These are phyloP conservation scores for Formica aserva DNA, from an alignment of 2,888 invertebrate species.

Conservation along the genomic window DNA sequence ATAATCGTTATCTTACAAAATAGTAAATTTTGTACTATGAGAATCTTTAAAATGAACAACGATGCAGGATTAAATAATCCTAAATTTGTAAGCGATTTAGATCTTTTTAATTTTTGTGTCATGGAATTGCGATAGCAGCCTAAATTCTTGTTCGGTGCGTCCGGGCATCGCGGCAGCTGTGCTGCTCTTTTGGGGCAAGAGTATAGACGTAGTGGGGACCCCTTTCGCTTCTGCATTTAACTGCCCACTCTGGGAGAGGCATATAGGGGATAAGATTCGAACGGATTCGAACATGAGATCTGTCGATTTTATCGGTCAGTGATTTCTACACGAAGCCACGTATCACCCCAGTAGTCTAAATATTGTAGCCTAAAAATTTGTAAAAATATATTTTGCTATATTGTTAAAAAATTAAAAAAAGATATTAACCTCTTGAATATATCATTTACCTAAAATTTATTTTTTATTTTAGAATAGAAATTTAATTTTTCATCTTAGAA, in stretches of 20 bases:
- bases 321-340: too few relatives aligned
- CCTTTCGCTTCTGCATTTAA: too few relatives aligned
- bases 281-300: too few relatives aligned
- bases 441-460: neutral
- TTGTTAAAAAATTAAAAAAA: neutral
- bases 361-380: neutral
- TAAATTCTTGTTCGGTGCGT: neutral
- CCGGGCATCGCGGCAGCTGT: too few relatives aligned
- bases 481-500: neutral
- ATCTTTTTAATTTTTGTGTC: neutral
- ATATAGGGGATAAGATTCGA: too few relatives aligned
- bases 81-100: neutral
- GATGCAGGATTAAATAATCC: neutral
- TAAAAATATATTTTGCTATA: slow-evolving; percentile 20
- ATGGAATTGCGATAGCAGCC: neutral
- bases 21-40: neutral
- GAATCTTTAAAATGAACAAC: neutral
- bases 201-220: too few relatives aligned
- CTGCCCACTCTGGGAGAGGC: too few relatives aligned
- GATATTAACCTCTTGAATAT: neutral
- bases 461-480: neutral
- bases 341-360: neutral
- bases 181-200: too few relatives aligned
- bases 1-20: neutral
- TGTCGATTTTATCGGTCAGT: too few relatives aligned